Evolutionary conservation across 30 jellyfish, hydroid and myxozoan genomes (phyloP), one percentile per base, ranked within the genome.

Genomic region (Phacellophora camtschatica): DNA sequence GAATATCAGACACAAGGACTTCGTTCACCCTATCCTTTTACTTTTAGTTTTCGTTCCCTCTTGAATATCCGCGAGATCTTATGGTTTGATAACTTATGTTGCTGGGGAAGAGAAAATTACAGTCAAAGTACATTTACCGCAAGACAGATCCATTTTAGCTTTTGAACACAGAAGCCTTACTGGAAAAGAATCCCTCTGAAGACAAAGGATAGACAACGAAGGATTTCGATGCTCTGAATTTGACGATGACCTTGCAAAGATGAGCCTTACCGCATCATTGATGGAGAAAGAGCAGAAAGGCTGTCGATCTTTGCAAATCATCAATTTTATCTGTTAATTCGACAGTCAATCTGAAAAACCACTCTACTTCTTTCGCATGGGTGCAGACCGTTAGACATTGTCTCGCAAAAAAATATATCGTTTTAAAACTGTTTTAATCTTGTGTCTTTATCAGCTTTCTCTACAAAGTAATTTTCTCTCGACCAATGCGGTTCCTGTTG

Each of bases 381-480:
- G 54, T 43, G 91, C 77, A 54, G 91, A 80, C 91, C 91, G 91
- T 80, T 80, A 80, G 31, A 54, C 34, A 80, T 80, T 80, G 84
- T 80, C 77, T 33, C 32, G 31, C 42, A 31, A 83, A 56, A 62
- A 29, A 69, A 66, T 57, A 80, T 35, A 80, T 80, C 91, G 84
- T 58, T 64, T 64, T 80, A 66, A 66, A 80, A 80, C 91, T 22
- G 83, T 50, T 42, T 36, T 80, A 80, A 80, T 80, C 91, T 64
- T 49, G n/a, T 36, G 49, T 80, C 65, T 51, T 78, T 78, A 78
- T 64, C 90, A 45, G 39, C 74, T 74, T 65, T 54, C 76, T 63
- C 68, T 66, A 10, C 58, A 63, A 20, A 46, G 77, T 66, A 35
- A 65, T 64, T 64, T 80, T 62, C 84, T 50, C 50, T 66, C 91